phyloP scores from a whole-genome alignment of 2,113 vertebrate genomes.

The Triplophysa rosa region DNA sequence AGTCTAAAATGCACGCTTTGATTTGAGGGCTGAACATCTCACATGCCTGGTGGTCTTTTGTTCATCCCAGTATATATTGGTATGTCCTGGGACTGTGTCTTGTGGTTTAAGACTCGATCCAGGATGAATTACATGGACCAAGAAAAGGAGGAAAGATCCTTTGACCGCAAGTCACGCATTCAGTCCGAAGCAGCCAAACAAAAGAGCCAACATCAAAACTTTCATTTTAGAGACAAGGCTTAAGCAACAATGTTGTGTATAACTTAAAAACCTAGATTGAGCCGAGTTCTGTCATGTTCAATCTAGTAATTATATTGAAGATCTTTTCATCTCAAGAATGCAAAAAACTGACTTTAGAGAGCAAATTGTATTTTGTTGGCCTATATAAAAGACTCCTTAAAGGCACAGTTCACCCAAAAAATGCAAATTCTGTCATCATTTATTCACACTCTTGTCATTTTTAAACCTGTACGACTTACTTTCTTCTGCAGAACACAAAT shows the following conservation, averaged over 20 bases:
- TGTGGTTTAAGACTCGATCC: background rate
- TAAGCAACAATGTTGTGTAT: background rate
- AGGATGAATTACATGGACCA: background rate
- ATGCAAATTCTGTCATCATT: no score
- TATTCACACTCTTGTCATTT: no score
- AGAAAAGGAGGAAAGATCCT: background rate
- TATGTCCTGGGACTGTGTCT: background rate
- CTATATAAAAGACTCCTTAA: no score
- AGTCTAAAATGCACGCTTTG: background rate
- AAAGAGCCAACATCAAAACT: background rate
- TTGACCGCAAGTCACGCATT: background rate
- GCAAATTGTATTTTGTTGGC: no score
- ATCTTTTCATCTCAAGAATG: no score
- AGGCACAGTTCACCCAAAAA: no score
- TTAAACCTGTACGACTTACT: no score
- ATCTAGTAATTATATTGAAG: no score
- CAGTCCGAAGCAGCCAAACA: background rate
- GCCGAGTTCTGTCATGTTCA: no score
- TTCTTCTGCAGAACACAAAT: no score
- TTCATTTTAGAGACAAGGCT: background rate
- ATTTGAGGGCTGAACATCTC: background rate
- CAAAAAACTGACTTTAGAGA: no score
- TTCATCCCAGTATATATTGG: background rate
- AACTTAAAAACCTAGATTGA: background rate
- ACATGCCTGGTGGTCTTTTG: conserved; percentile 14